Evolutionary conservation across 1,140 invertebrate species (phyloP).

Genomic region (Centruroides sculpturatus): DNA sequence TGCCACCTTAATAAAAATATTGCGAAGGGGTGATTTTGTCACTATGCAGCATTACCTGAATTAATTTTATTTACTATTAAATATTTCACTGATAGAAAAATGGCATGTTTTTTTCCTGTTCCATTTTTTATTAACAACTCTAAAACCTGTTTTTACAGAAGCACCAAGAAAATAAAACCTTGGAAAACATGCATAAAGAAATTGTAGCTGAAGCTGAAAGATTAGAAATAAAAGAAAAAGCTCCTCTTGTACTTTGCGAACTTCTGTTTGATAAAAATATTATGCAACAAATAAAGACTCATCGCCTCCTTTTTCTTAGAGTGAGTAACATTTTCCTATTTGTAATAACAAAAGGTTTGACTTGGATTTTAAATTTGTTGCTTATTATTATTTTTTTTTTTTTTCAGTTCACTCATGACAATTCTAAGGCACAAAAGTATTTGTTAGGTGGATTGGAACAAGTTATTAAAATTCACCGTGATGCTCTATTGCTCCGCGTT

Average conservation of each 20-base stretch:
- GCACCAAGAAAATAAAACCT: slow-evolving; percentile 24
- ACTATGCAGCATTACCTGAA: too few species aligned
- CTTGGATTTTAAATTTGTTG: neutral
- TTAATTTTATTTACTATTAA: too few species aligned
- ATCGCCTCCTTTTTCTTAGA: slow-evolving; percentile 36
- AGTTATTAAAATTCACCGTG: slow-evolving; percentile 67
- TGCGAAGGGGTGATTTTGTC: too few species aligned
- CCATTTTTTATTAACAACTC: too few species aligned
- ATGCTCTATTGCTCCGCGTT: slow-evolving; percentile 67
- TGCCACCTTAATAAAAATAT: too few species aligned
- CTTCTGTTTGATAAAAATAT: slow-evolving; percentile 77
- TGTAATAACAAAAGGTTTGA: neutral
- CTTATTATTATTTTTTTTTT: slow-evolving; percentile 12
- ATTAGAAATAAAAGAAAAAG: slow-evolving; percentile 88
- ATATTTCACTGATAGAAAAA: too few species aligned
- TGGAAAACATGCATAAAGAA: slow-evolving; percentile 52
- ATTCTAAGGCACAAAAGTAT: slow-evolving; percentile 85
- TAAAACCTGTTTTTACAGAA: slow-evolving; percentile 17
- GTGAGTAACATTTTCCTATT: slow-evolving; percentile 25
- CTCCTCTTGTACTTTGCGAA: slow-evolving; percentile 81
- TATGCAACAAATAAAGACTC: slow-evolving; percentile 47
- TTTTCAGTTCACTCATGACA: slow-evolving; percentile 73
- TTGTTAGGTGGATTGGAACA: slow-evolving; percentile 90
- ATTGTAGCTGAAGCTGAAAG: slow-evolving; percentile 86
- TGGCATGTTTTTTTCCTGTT: too few species aligned